Percentiles rank a stretch among this genome's conserved stretches.
Conservation (phyloP, 2,888 invertebrate genomes). For the Caenorhabditis angaria region DNA sequence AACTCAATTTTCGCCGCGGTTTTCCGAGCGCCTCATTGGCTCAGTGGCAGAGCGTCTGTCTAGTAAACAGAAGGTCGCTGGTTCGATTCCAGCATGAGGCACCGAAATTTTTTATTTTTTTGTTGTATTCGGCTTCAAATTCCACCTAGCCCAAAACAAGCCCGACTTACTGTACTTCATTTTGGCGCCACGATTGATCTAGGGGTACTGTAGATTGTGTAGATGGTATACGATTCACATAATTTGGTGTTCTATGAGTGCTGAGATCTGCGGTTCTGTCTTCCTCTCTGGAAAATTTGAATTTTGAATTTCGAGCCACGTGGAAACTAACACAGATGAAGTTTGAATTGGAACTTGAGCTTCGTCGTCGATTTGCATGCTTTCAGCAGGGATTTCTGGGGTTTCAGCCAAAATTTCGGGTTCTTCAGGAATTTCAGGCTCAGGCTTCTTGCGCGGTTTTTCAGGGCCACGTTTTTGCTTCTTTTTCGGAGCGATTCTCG, state of each 20-base stretch:
- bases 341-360: too few relatives aligned
- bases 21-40: conserved; percentile 63
- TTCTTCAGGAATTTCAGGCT: neutral
- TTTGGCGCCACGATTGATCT: neutral
- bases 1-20: neutral
- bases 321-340: too few relatives aligned
- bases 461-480: neutral
- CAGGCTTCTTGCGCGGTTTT: neutral
- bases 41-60: conserved; percentile 72
- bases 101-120: conserved; percentile 5
- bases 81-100: conserved; percentile 65
- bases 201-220: neutral
- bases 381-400: too few relatives aligned
- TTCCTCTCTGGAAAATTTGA: neutral
- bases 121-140: neutral
- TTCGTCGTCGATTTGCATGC: too few relatives aligned
- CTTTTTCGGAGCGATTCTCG: neutral
- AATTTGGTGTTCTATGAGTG: neutral
- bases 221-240: neutral
- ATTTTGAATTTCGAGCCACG: neutral
- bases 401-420: conserved; percentile 5
- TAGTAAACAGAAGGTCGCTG: conserved; percentile 72
- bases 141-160: too few relatives aligned
- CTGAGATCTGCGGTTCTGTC: neutral
- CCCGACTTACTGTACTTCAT: neutral